Percentiles rank a stretch among this genome's conserved stretches.
Evolutionary conservation across 2,113 vertebrate species (phyloP).

Genomic region (Mus musculus): GRCm39 chr9:34883501-34884000

Average conservation of each 20-base stretch:
- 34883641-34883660: not conserved
- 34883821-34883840: not conserved
- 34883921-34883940: no score
- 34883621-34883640: not conserved
- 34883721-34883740: slow-evolving; percentile 25
- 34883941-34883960: no score
- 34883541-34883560: not conserved
- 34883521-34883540: not conserved
- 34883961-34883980: no score
- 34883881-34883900: no score
- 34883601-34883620: not conserved
- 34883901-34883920: no score
- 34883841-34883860: not conserved
- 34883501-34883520: not conserved
- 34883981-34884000: no score
- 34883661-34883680: not conserved
- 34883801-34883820: not conserved
- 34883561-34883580: not conserved
- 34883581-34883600: not conserved
- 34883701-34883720: no score
- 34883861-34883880: no score
- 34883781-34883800: not conserved
- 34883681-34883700: no score
- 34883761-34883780: not conserved
- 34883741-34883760: slow-evolving; percentile 58